These are phyloP conservation scores for Threskiornis aethiopicus DNA, from an alignment of 2,797 vertebrate genomes.

Conservation along the genomic window DNA sequence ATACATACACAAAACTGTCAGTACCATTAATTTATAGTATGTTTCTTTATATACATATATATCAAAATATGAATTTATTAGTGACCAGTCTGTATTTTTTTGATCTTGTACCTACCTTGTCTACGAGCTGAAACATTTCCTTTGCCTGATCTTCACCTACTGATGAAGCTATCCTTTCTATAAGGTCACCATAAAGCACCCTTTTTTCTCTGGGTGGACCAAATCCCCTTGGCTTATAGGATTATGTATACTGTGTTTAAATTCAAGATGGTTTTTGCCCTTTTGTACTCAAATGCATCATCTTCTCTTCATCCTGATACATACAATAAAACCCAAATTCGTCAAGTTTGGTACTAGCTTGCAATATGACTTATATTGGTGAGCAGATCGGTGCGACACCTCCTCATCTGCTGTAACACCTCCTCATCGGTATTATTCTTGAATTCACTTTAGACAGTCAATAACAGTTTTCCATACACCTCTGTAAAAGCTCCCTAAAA, in stretches of 20 bases:
- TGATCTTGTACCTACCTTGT: not conserved
- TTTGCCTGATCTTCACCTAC: not conserved
- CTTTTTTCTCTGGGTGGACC: not conserved
- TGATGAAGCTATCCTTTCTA: not conserved
- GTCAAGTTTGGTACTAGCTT: not conserved
- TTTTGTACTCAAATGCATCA: not conserved
- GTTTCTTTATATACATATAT: not conserved
- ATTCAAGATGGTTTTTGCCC: not conserved
- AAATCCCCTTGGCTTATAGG: not conserved
- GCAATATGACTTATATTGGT: not conserved
- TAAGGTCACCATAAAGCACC: not conserved
- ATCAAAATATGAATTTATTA: not conserved
- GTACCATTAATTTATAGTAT: not conserved
- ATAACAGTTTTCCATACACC: not conserved
- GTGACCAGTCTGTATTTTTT: not conserved
- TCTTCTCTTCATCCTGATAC: not conserved
- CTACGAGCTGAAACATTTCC: not conserved
- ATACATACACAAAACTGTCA: not conserved
- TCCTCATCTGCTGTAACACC: not conserved
- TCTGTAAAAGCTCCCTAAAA: slow-evolving; percentile 3
- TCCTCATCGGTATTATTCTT: not conserved
- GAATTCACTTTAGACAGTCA: not conserved
- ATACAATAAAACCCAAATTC: not conserved
- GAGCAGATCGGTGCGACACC: not conserved
- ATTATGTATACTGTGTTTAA: not conserved